phyloP scores from a whole-genome alignment of 2,113 vertebrate genomes.

The Pituophis catenifer region DNA sequence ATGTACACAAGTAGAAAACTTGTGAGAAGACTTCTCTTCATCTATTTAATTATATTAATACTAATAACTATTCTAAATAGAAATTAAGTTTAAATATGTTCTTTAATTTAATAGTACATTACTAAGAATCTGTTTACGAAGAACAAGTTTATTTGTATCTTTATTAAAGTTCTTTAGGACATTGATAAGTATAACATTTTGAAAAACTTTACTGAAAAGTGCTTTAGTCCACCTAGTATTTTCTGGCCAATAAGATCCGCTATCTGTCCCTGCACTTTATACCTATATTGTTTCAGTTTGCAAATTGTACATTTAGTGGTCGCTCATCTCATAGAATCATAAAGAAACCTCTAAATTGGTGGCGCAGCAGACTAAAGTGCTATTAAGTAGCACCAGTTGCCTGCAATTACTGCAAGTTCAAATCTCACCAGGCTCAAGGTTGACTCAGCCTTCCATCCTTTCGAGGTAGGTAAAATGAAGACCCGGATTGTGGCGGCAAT shows the following conservation, averaged over 20 bases:
- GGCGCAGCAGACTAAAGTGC: no score
- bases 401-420: no score
- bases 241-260: neutral
- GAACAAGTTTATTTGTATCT: conserved; percentile 12
- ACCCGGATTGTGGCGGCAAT: no score
- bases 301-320: neutral
- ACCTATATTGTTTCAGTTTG: neutral
- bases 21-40: conserved; percentile 44
- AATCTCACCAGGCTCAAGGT: no score
- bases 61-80: neutral
- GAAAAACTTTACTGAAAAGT: neutral
- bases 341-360: neutral
- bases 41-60: neutral
- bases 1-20: conserved; percentile 39
- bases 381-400: no score
- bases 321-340: neutral
- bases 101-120: neutral
- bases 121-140: neutral
- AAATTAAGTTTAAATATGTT: neutral
- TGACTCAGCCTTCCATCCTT: no score
- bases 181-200: neutral
- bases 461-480: no score
- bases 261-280: neutral
- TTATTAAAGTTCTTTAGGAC: neutral
- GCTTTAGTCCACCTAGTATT: neutral